Evolutionary conservation across 2,797 vertebrate genomes (phyloP).

Genomic region (Eulemur rubriventer): DNA sequence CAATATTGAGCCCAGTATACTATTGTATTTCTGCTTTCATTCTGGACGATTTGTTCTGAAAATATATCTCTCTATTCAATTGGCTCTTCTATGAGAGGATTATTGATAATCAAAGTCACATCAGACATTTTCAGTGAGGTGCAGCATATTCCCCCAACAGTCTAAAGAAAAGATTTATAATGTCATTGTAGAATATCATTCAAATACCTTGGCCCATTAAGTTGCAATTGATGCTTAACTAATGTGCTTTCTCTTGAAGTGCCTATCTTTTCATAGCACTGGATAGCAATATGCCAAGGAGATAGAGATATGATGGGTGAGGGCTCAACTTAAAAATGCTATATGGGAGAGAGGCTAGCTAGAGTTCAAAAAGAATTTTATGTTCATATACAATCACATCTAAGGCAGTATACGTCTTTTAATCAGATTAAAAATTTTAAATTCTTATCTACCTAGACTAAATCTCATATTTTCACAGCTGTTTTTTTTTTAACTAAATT

Average conservation of each 20-base stretch:
- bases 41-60: conserved; percentile 52
- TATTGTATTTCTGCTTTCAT: conserved; percentile 58
- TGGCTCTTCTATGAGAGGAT: conserved; percentile 55
- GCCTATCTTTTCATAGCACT: conserved; percentile 52
- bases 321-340: conserved; percentile 36
- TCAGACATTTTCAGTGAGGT: conserved; percentile 61
- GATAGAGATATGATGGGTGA: background rate
- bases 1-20: conserved; percentile 13
- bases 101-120: conserved; percentile 70
- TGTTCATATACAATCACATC: background rate
- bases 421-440: background rate
- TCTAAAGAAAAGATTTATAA: conserved; percentile 75
- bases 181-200: conserved; percentile 75
- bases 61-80: conserved; percentile 54
- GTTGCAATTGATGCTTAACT: conserved; percentile 74
- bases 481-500: background rate
- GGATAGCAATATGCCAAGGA: conserved; percentile 26
- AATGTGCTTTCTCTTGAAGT: conserved; percentile 70
- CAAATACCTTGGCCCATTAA: conserved; percentile 74
- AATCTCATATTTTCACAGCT: background rate
- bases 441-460: background rate
- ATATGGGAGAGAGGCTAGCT: conserved; percentile 7
- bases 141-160: conserved; percentile 58
- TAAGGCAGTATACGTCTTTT: background rate
- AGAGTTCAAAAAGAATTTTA: conserved; percentile 59